Base-by-base conservation (phyloP, 2,888 invertebrate species). In the Theodoxus fluviatilis region DNA sequence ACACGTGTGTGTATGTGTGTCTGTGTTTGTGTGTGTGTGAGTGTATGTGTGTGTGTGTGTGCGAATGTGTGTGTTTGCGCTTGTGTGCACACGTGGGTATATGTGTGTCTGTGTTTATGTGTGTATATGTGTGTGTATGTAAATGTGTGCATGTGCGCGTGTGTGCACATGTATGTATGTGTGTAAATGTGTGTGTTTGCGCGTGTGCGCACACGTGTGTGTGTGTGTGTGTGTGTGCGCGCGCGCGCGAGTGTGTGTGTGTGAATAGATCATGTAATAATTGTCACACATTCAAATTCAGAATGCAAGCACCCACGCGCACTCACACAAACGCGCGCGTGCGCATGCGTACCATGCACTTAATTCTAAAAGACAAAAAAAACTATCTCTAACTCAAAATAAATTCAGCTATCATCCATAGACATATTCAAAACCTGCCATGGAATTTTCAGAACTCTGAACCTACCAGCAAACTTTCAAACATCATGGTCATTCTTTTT, bases 1-100 rank as follows among this genome's bases (percentile, higher is more conserved):
- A 18, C 31, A 3, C 31, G 59, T 35, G 31, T 59, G 28, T 59
- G 59, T 2, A 22, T 33, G 28, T 25, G 31, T 3, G 28, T 59
- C 31, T 2, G 28, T 25, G 28, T 3, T 18, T 59, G 33, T 35
- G 59, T 59, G 28, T 15, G 25, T 59, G 59, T 15, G 59, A 25
- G 28, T 15, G 59, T 6, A 37, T 37, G 63, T 3, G 37, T 37
- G 37, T n/a, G 63, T n/a, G n/a, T n/a, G 63, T n/a, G 35, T 37
- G 33, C 15, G 63, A 6, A 22, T 63, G 63, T 63, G 63, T 63
- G 63, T 63, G 63, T 63, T 35, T 63, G n/a, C 55, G 55, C 22
- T 18, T 25, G 12, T 55, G 15, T 55, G 7, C 22, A 9, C 22
- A 25, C 9, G 9, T 7, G 55, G 7, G 22, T n/a, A 55, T 7